A percentile compares a stretch with the other conserved stretches of the same genome.
Evolutionary conservation across 2,113 vertebrate genomes (phyloP).

Genomic region (Cyphomyrus plagiostoma): DNA sequence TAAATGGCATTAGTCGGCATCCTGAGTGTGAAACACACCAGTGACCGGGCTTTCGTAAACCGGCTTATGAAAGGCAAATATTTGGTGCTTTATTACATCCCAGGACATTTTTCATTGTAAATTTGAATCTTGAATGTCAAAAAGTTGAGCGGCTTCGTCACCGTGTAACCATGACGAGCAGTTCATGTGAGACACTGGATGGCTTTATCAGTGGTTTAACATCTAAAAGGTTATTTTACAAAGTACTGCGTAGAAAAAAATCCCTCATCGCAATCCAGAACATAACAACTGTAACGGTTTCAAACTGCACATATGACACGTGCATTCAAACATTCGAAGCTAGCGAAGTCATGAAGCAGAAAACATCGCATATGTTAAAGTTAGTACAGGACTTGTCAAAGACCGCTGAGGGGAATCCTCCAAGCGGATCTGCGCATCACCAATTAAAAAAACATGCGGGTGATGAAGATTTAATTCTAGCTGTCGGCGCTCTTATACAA

Average conservation of each 20-base stretch:
- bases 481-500: not conserved
- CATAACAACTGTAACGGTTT: not conserved
- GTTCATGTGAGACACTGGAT: not conserved
- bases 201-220: not conserved
- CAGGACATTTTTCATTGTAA: not conserved
- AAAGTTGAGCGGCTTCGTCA: not conserved
- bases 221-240: not conserved
- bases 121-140: not conserved
- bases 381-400: not conserved
- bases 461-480: not conserved
- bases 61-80: not conserved
- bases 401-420: not conserved
- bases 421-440: not conserved
- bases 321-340: not conserved
- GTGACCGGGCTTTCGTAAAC: not conserved
- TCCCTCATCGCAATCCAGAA: not conserved
- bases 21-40: not conserved
- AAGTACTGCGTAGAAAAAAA: not conserved
- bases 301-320: not conserved
- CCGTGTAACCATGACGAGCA: not conserved
- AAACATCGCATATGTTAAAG: not conserved
- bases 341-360: not conserved
- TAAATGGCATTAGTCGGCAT: not conserved
- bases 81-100: not conserved
- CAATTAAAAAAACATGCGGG: not conserved